phyloP scores from a whole-genome alignment of 2,113 vertebrate species.

The Ellobius talpinus region DNA sequence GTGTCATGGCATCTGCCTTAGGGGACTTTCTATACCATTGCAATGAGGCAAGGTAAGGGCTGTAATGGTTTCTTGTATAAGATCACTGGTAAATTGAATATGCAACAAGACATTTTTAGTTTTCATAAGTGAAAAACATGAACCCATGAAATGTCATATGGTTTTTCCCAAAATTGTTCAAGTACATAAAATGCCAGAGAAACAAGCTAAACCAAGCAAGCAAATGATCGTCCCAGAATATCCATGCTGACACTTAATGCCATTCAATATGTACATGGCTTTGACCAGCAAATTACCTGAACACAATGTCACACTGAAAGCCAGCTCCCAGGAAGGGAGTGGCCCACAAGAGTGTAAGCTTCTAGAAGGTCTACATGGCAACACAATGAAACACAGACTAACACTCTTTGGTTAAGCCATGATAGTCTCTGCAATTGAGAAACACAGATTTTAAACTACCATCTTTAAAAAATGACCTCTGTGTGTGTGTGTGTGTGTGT shows the following conservation, averaged over 20 bases:
- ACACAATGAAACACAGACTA: background rate
- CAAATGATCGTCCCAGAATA: background rate
- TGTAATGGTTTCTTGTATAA: conserved; percentile 83
- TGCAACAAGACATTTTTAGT: conserved; percentile 88
- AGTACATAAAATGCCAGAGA: conserved; percentile 93
- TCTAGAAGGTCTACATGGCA: background rate
- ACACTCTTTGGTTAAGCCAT: background rate
- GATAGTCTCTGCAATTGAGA: background rate
- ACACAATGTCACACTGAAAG: background rate
- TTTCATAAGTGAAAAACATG: conserved; percentile 81
- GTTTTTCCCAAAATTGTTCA: conserved; percentile 92
- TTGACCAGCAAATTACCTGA: conserved; percentile 18
- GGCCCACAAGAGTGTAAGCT: background rate
- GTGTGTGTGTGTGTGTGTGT: background rate
- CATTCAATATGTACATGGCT: conserved; percentile 32
- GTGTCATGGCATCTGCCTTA: conserved; percentile 84
- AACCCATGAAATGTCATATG: conserved; percentile 87
- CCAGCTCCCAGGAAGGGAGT: background rate
- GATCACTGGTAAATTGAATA: conserved; percentile 84
- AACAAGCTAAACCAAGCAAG: conserved; percentile 75
- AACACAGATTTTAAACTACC: background rate
- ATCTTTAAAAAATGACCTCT: background rate
- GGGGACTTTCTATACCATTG: conserved; percentile 84
- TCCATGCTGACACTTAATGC: background rate
- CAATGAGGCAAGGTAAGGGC: conserved; percentile 90